Evolutionary conservation across 2,113 vertebrate species (phyloP), one percentile per base, ranked within the genome.

Genomic region (Ellobius talpinus): DNA sequence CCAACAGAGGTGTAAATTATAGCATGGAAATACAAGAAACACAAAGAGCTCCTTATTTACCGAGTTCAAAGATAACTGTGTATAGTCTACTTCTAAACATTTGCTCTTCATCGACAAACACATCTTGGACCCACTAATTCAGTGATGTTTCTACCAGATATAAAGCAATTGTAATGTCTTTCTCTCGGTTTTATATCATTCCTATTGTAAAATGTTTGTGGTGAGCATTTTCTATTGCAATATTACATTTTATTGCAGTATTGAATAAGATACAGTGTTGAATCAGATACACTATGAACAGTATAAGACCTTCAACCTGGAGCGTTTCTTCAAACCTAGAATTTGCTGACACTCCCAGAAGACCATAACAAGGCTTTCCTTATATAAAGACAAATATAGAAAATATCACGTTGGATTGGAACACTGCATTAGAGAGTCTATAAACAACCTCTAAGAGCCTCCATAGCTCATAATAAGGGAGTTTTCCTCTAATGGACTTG

Each of bases 321-420:
- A 84, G 26, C 19, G 61, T 33, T 7, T 50, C 79, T 95, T 66
- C 45, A 33, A 70, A 11, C 33, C 36, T 36, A 74, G 45, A 72
- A 58, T 92, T 90, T 95, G 79, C 85, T 92, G 33, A 79, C 7
- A 79, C 14, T 21, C 14, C 55, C 70, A 17, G 47, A 96, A 74
- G 7, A 77, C 52, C 50, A 24, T 79, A 93, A 87, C 66, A 79
- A 84, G 26, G 21, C 68, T 97, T 93, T 87, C 68, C 52, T 90
- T 87, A 85, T 10, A 39, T 88, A 58, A 73, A 96, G 52, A 65
- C 23, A 91, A 92, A 50, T n/a, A 52, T 72, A 36, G 85, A 89
- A 90, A 90, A n/a, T 47, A 82, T 26, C 72, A 65, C 2, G 14
- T n/a, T 85, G 31, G 23, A 39, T 82, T 93, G 45, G 87, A 96